phyloP scores from a whole-genome alignment of 1,140 invertebrate species.

The Heterodera schachtii region DNA sequence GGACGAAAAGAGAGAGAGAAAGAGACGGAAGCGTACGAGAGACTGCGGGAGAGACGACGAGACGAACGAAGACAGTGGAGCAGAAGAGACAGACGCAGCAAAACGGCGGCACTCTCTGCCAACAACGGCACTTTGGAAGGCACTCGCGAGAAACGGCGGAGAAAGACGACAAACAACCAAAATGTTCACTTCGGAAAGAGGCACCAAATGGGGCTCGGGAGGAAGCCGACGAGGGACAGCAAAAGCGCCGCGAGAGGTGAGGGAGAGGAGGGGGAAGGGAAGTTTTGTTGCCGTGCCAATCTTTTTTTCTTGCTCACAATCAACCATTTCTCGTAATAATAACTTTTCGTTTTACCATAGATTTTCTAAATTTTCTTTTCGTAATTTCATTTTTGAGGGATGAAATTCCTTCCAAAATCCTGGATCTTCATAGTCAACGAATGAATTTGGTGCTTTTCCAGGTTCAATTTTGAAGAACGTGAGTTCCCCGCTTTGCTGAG shows the following conservation, averaged over 20 bases:
- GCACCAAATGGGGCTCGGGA: background rate
- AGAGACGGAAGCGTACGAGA: background rate
- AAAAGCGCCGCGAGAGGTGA: background rate
- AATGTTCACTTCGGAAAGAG: background rate
- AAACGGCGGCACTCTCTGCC: background rate
- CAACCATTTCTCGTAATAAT: no score
- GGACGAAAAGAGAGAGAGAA: background rate
- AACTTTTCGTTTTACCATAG: no score
- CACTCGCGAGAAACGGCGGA: background rate
- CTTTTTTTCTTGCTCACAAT: no score
- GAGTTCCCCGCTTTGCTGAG: slow-evolving; percentile 31
- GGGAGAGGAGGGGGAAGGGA: no score
- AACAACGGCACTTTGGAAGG: background rate
- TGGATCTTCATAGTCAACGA: no score
- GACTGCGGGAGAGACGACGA: background rate
- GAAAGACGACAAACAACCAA: background rate
- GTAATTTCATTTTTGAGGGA: no score
- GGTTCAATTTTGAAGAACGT: slow-evolving; percentile 35
- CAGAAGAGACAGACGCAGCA: background rate
- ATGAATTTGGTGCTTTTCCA: slow-evolving; percentile 13
- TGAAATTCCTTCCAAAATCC: no score
- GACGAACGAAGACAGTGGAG: background rate
- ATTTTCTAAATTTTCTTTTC: no score
- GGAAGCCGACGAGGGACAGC: background rate
- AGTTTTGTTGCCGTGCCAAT: no score